Percentiles rank a stretch among this genome's conserved stretches.
These are phyloP conservation scores for Stylophora pistillata DNA, from an alignment of 64 coral and sea anemone genomes.

Conservation along the genomic window DNA sequence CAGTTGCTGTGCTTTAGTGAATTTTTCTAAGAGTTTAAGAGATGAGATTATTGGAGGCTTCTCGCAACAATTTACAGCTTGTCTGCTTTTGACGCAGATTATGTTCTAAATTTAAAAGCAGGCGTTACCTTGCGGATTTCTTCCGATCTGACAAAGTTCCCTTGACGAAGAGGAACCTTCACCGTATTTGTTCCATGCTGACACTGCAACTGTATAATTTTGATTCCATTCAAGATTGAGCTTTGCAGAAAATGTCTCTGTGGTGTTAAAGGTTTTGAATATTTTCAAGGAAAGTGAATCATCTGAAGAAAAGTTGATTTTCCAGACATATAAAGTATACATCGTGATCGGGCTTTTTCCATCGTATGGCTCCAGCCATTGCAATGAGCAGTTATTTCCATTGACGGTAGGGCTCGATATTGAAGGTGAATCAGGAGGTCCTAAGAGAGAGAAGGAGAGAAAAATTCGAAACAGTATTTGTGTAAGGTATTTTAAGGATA, in stretches of 20 bases:
- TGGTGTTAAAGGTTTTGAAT: not conserved
- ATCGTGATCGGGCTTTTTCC: constrained; percentile 1
- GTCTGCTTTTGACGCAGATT: too few species aligned
- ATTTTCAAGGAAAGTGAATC: not conserved
- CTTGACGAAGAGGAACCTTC: not conserved
- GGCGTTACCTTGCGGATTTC: constrained; percentile 7
- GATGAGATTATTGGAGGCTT: not conserved
- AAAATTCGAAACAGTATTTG: not conserved
- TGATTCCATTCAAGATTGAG: constrained; percentile 1
- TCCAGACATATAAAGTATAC: constrained; percentile 3
- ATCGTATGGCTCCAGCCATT: not conserved
- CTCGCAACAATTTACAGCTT: not conserved
- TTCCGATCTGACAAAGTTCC: not conserved
- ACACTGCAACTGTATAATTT: not conserved
- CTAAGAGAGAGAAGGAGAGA: not conserved
- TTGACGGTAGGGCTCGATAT: not conserved
- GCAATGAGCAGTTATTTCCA: constrained; percentile 3
- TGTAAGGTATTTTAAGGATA: too few species aligned
- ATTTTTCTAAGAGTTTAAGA: too few species aligned
- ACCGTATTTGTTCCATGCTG: constrained; percentile 22
- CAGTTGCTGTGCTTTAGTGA: too few species aligned
- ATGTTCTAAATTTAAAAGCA: too few species aligned
- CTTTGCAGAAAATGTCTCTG: not conserved
- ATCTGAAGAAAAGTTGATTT: not conserved
- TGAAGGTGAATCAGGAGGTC: constrained; percentile 11